Evolutionary conservation across 2,113 vertebrate genomes (phyloP).

Genomic region (Chaetorhynchus papuensis): DNA sequence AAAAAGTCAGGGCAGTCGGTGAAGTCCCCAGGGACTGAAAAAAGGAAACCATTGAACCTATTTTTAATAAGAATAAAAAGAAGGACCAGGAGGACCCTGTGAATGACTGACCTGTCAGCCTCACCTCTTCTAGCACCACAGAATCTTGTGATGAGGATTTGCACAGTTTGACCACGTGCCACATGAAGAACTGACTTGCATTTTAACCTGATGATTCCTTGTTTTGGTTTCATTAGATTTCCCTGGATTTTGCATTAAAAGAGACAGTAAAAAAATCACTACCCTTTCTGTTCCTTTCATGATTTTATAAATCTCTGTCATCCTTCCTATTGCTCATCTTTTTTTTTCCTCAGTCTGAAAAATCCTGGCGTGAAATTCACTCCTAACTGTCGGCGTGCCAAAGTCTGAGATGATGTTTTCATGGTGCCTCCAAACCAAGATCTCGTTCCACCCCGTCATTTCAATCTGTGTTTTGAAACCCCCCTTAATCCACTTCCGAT

Average conservation of each 20-base stretch:
- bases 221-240: not conserved
- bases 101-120: not conserved
- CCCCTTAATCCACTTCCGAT: not conserved
- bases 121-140: not conserved
- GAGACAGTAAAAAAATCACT: not conserved
- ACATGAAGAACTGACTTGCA: not conserved
- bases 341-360: not conserved
- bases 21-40: not conserved
- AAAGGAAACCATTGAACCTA: not conserved
- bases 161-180: fast-evolving
- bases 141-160: not conserved
- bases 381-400: not conserved
- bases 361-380: not conserved
- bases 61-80: not conserved
- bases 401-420: not conserved
- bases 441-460: not conserved
- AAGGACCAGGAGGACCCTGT: not conserved
- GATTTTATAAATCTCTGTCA: not conserved
- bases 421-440: not conserved
- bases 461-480: conserved; percentile 21
- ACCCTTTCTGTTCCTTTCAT: not conserved
- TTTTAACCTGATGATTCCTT: not conserved
- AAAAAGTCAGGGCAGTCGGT: not conserved
- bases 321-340: not conserved
- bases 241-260: not conserved